These are phyloP conservation scores for Actenoides lindsayi DNA, from an alignment of 2,113 vertebrate genomes.

Conservation along the genomic window DNA sequence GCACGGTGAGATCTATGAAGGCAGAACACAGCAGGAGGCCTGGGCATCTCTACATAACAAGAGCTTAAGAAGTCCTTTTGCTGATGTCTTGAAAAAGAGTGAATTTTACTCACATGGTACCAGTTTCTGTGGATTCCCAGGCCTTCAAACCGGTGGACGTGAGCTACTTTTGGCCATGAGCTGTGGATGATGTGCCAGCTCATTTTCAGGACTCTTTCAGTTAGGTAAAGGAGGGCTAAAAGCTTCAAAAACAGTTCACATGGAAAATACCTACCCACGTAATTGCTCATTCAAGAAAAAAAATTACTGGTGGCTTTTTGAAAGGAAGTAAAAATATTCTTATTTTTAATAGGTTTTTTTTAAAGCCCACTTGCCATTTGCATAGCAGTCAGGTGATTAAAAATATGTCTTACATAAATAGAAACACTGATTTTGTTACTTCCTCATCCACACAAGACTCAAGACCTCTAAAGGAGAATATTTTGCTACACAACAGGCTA, in stretches of 20 bases:
- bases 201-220: background rate
- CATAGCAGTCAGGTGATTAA: background rate
- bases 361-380: background rate
- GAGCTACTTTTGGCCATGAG: background rate
- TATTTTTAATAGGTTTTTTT: background rate
- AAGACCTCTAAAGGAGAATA: background rate
- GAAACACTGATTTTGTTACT: background rate
- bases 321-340: background rate
- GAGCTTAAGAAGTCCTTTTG: background rate
- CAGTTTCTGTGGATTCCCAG: background rate
- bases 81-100: background rate
- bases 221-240: background rate
- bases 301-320: background rate
- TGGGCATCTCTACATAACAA: background rate
- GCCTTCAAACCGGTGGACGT: background rate
- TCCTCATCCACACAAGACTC: background rate
- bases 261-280: background rate
- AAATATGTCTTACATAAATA: background rate
- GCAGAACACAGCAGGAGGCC: background rate
- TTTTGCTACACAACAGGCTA: background rate
- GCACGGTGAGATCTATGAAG: background rate
- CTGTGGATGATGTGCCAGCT: accelerated
- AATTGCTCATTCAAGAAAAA: background rate
- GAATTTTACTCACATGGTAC: background rate
- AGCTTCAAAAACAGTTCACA: background rate